These are phyloP conservation scores for Paratilapia polleni DNA, from an alignment of 2,113 vertebrate genomes.

Conservation along the genomic window DNA sequence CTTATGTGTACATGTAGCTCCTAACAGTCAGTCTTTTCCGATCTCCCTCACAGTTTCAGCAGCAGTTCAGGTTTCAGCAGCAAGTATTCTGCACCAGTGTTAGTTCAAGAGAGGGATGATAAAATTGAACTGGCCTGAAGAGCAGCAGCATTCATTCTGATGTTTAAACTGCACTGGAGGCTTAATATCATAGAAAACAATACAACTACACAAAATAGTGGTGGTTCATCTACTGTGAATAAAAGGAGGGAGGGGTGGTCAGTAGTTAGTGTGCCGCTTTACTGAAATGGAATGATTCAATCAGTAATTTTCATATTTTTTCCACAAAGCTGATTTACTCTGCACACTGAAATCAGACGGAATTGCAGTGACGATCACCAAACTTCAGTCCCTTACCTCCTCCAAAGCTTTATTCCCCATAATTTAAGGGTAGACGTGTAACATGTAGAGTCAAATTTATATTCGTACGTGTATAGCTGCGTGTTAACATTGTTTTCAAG, in stretches of 20 bases:
- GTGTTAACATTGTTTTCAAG: constrained; percentile 59
- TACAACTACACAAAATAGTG: constrained; percentile 9
- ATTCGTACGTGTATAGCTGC: constrained; percentile 57
- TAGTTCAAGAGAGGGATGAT: background rate
- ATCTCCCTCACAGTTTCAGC: background rate
- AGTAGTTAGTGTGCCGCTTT: constrained; percentile 59
- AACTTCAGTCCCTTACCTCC: constrained; percentile 16
- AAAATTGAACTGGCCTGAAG: constrained; percentile 40
- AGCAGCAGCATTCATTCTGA: constrained; percentile 46
- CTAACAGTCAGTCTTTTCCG: background rate
- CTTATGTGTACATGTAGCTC: background rate
- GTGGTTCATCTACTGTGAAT: constrained; percentile 9
- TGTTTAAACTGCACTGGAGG: constrained; percentile 32
- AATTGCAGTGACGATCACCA: constrained; percentile 22
- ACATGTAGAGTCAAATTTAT: constrained; percentile 59
- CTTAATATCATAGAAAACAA: constrained; percentile 24
- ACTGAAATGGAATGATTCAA: constrained; percentile 48
- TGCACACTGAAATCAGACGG: constrained; percentile 25
- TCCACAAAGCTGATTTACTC: constrained; percentile 14
- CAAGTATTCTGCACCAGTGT: constrained; percentile 7
- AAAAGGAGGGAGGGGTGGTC: constrained; percentile 12
- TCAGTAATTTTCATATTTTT: constrained; percentile 4
- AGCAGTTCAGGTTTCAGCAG: background rate
- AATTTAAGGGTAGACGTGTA: constrained; percentile 50
- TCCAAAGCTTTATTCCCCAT: background rate